A percentile compares a stretch with the other conserved stretches of the same genome.
These are phyloP conservation scores for Caenorhabditis parvicauda DNA, from an alignment of 2,888 invertebrate genomes.

Conservation along the genomic window DNA sequence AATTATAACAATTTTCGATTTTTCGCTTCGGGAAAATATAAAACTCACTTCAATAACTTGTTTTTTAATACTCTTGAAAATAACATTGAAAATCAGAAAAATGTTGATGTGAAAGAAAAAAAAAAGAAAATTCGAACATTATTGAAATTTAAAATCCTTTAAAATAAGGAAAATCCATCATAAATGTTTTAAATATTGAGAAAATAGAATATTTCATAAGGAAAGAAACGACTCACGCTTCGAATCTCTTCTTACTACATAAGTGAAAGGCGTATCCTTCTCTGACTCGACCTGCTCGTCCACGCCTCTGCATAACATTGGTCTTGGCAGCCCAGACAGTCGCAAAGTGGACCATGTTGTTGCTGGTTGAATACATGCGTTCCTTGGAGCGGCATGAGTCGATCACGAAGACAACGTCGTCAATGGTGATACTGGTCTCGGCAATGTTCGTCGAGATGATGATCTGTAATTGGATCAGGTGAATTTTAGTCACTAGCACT, in stretches of 20 bases:
- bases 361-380: conserved; percentile 95
- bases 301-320: conserved; percentile 89
- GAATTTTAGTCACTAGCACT: too few species aligned
- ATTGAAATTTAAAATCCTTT: neutral
- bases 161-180: neutral
- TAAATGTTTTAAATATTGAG: neutral
- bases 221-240: conserved; percentile 62
- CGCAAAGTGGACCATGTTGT: conserved; percentile 97
- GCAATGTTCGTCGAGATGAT: conserved; percentile 97
- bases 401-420: conserved; percentile 95
- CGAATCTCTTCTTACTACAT: conserved; percentile 70
- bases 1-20: too few species aligned
- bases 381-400: conserved; percentile 93
- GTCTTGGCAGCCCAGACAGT: conserved; percentile 79
- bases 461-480: conserved; percentile 74
- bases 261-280: conserved; percentile 91
- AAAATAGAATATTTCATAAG: neutral
- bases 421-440: conserved; percentile 94
- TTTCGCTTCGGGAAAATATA: too few species aligned
- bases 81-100: neutral
- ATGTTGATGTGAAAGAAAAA: neutral
- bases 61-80: too few species aligned
- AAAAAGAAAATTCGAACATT: neutral
- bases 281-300: conserved; percentile 89
- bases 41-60: too few species aligned